Conservation (phyloP, 2,888 invertebrate genomes). For the Drosophila leonis region DNA sequence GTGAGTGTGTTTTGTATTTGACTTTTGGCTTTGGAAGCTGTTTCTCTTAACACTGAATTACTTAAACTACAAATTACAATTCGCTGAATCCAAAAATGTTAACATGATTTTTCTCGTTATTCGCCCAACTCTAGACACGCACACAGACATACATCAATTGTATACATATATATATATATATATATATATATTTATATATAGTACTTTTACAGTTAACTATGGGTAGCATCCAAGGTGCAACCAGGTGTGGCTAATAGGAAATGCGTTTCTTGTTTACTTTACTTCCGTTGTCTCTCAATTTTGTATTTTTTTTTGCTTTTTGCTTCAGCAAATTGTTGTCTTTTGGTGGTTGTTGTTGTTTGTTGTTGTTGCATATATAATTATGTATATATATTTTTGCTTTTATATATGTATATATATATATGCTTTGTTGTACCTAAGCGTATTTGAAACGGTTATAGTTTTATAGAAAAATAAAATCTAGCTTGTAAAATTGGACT, state of each 20-base stretch:
- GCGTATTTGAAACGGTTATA: constrained; percentile 19
- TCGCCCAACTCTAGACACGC: neutral
- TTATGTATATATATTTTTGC: neutral
- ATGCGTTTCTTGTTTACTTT: constrained; percentile 17
- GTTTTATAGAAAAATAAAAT: constrained; percentile 56
- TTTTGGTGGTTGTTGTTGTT: constrained; percentile 40
- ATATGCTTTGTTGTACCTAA: constrained; percentile 38
- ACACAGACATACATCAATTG: constrained; percentile 23
- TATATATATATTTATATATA: constrained; percentile 17
- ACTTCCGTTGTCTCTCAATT: constrained; percentile 10
- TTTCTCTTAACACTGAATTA: constrained; percentile 52
- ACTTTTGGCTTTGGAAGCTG: constrained; percentile 70
- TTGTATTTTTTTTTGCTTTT: neutral
- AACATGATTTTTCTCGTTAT: constrained; percentile 42
- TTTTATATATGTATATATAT: constrained; percentile 4
- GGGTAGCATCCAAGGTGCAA: constrained; percentile 36
- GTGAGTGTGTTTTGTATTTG: constrained; percentile 27
- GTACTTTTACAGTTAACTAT: constrained; percentile 36
- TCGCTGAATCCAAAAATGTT: constrained; percentile 56
- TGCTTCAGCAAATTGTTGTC: constrained; percentile 49
- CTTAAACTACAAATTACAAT: constrained; percentile 47
- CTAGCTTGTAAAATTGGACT: constrained; percentile 59
- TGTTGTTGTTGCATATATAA: constrained; percentile 7
- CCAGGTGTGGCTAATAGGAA: constrained; percentile 47
- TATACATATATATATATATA: constrained; percentile 22